These are phyloP conservation scores for Endotricha flammealis DNA, from an alignment of 2,888 invertebrate genomes.

Conservation along the genomic window DNA sequence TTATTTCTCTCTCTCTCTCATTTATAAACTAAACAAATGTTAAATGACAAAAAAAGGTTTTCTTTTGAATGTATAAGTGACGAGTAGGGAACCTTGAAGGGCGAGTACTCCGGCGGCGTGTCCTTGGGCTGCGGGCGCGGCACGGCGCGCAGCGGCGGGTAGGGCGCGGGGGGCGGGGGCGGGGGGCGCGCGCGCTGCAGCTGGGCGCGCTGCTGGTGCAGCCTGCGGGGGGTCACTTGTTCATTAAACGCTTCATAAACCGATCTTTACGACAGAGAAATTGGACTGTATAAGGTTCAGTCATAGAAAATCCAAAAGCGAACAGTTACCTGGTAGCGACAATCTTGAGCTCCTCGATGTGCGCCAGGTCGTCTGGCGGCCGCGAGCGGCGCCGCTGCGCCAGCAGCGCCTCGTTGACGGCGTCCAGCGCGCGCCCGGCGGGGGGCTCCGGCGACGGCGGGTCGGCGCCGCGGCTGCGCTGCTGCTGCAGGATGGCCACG, in stretches of 20 bases:
- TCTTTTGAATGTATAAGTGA: too few species aligned
- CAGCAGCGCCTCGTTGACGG: slow-evolving; percentile 49
- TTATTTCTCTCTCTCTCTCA: too few species aligned
- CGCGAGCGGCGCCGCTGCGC: slow-evolving; percentile 33
- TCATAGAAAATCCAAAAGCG: too few species aligned
- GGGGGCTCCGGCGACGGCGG: slow-evolving; percentile 1
- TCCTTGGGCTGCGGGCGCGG: slow-evolving; percentile 22
- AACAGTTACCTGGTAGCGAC: not conserved
- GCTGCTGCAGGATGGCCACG: slow-evolving; percentile 50
- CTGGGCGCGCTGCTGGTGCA: slow-evolving; percentile 1
- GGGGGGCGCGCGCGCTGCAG: slow-evolving; percentile 11
- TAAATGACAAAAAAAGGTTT: too few species aligned
- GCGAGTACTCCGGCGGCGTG: slow-evolving; percentile 23
- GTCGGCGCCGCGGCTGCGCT: slow-evolving; percentile 9
- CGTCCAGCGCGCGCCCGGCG: slow-evolving; percentile 34
- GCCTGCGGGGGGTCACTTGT: not conserved
- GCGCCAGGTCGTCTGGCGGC: slow-evolving; percentile 6
- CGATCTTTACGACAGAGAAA: too few species aligned
- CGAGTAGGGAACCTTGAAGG: slow-evolving; percentile 35
- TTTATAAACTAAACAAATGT: too few species aligned
- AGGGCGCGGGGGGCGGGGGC: slow-evolving; percentile 12
- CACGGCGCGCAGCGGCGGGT: slow-evolving; percentile 34
- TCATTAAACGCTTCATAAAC: too few species aligned
- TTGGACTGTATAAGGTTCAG: too few species aligned
- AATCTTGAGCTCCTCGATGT: not conserved